These are phyloP conservation scores for Ammodytes marinus DNA, from an alignment of 2,113 vertebrate species.

Conservation along the genomic window DNA sequence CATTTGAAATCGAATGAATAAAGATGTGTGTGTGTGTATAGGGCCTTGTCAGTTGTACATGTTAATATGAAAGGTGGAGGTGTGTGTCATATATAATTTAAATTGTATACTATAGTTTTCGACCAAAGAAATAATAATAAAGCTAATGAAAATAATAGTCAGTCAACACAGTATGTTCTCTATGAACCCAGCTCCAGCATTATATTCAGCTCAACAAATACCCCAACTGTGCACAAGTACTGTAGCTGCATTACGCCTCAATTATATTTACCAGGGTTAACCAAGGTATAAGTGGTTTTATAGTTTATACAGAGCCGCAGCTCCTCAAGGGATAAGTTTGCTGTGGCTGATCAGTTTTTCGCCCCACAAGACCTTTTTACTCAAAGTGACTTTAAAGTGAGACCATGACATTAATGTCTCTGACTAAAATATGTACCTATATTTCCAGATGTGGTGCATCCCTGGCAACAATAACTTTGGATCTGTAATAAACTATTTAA, in stretches of 20 bases:
- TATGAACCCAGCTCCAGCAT: background rate
- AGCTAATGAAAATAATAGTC: too few relatives aligned
- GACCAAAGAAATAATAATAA: background rate
- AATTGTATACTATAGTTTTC: background rate
- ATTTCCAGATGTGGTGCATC: too few relatives aligned
- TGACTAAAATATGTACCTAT: too few relatives aligned
- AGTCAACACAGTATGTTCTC: background rate
- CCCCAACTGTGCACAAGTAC: conserved; percentile 16
- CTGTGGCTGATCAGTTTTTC: conserved; percentile 57
- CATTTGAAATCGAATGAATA: too few relatives aligned
- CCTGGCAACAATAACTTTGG: too few relatives aligned
- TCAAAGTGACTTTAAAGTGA: too few relatives aligned
- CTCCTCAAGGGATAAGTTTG: conserved; percentile 65
- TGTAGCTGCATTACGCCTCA: conserved; percentile 61
- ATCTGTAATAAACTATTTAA: too few relatives aligned
- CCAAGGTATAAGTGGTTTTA: conserved; percentile 57
- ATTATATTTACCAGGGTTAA: conserved; percentile 63
- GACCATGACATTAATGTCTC: too few relatives aligned
- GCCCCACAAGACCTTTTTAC: too few relatives aligned
- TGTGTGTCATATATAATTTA: background rate
- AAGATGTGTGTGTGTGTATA: too few relatives aligned
- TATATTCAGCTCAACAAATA: conserved; percentile 28
- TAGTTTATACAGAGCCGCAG: conserved; percentile 37
- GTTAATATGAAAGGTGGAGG: background rate
- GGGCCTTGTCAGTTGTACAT: background rate